These are phyloP conservation scores for Catostylus mosaicus DNA, from an alignment of 30 jellyfish, hydroid and myxozoan species.

Conservation along the genomic window DNA sequence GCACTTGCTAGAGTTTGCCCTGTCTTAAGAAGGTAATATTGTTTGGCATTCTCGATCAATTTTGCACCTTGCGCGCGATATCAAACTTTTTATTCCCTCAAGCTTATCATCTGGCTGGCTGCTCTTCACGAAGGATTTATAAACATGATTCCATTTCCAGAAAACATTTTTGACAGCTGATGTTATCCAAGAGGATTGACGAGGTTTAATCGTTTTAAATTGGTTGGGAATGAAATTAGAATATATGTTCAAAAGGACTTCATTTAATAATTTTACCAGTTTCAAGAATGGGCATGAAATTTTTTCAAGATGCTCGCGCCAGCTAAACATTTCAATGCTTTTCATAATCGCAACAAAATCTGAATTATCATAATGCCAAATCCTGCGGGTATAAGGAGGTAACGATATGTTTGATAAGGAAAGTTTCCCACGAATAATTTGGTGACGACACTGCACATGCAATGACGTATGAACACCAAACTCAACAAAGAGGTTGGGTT, in stretches of 20 bases:
- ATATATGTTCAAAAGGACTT: conserved; percentile 53
- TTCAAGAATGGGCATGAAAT: conserved; percentile 20
- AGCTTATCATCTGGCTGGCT: too few species aligned
- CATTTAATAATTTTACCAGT: conserved; percentile 47
- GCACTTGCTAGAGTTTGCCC: conserved; percentile 11
- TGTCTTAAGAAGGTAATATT: conserved; percentile 2
- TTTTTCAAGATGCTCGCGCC: conserved; percentile 55
- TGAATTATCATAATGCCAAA: conserved; percentile 50
- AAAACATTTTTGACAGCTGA: conserved; percentile 24
- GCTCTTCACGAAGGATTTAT: too few species aligned
- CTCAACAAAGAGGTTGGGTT: conserved; percentile 46
- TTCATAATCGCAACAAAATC: conserved; percentile 38
- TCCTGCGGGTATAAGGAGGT: conserved; percentile 42
- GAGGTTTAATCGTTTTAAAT: conserved; percentile 45
- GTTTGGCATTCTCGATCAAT: too few species aligned
- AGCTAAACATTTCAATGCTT: conserved; percentile 50
- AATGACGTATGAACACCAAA: conserved; percentile 57
- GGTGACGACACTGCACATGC: conserved; percentile 58
- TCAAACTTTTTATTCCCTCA: too few species aligned
- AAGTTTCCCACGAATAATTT: conserved; percentile 42
- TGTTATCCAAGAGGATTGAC: conserved; percentile 65
- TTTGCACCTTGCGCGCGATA: too few species aligned
- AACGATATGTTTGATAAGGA: conserved; percentile 26
- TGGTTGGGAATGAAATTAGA: conserved; percentile 46
- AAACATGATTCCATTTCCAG: too few species aligned